Conservation (phyloP, 2,797 vertebrate genomes). For the Pyrocephalus nanus region DNA sequence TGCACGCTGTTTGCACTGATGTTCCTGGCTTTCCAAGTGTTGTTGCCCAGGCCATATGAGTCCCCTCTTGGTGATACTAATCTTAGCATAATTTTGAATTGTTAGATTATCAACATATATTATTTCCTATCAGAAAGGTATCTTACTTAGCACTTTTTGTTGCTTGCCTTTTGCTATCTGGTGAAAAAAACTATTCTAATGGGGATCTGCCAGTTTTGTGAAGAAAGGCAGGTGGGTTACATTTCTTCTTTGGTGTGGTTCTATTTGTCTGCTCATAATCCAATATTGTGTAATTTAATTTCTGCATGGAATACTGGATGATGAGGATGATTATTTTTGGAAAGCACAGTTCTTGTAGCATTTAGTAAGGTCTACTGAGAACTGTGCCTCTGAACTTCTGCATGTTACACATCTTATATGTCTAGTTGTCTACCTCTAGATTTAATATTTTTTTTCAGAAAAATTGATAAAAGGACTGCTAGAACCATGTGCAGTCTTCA, state of each 20-base stretch:
- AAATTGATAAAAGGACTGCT: neutral
- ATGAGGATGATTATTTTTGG: neutral
- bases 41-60: neutral
- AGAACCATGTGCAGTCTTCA: neutral
- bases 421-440: neutral
- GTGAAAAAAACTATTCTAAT: neutral
- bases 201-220: neutral
- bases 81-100: neutral
- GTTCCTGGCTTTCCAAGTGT: neutral
- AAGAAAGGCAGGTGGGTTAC: neutral
- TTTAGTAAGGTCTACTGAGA: neutral
- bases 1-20: accelerated
- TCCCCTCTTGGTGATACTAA: neutral
- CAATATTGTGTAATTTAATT: neutral
- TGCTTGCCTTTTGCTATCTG: neutral
- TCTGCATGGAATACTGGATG: neutral
- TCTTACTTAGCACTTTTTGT: neutral
- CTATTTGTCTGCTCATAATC: neutral
- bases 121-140: neutral
- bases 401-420: neutral
- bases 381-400: neutral
- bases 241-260: neutral
- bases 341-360: neutral
- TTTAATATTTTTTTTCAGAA: neutral
- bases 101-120: neutral